phyloP scores from a whole-genome alignment of 2,113 vertebrate genomes.

The Bujurquina vittata region DNA sequence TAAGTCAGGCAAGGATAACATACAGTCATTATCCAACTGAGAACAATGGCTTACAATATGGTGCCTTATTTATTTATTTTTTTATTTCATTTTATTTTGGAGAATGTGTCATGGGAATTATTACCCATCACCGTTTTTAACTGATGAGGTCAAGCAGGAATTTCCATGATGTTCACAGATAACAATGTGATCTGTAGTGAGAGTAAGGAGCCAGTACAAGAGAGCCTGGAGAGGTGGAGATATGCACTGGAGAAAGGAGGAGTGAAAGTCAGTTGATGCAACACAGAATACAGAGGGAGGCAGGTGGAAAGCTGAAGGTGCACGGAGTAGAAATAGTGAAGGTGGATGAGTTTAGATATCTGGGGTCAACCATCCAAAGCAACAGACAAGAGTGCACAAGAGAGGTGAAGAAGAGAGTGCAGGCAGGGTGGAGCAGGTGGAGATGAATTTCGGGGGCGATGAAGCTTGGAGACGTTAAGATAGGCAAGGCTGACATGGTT shows the following conservation, averaged over 20 bases:
- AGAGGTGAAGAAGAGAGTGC: neutral
- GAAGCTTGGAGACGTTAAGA: too few relatives aligned
- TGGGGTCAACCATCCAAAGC: slow-evolving; percentile 1
- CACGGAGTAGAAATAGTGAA: neutral
- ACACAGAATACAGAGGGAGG: neutral
- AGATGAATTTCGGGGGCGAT: neutral
- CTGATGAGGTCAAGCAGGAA: neutral
- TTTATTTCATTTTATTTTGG: neutral
- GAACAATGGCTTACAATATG: neutral
- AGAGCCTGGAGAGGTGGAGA: neutral
- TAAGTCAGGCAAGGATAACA: neutral
- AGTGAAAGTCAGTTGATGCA: neutral
- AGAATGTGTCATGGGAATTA: neutral
- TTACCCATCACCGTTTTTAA: neutral
- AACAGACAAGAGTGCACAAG: neutral
- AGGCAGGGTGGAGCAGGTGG: neutral
- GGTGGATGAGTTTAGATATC: neutral
- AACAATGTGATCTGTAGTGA: neutral
- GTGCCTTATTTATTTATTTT: neutral
- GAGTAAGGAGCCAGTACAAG: neutral
- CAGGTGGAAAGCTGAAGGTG: neutral
- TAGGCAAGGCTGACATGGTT: too few relatives aligned
- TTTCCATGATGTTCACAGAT: neutral
- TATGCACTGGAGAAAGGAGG: neutral
- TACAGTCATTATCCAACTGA: neutral